phyloP scores from a whole-genome alignment of 2,797 vertebrate species.

The Parotocinclus haroldoi region DNA sequence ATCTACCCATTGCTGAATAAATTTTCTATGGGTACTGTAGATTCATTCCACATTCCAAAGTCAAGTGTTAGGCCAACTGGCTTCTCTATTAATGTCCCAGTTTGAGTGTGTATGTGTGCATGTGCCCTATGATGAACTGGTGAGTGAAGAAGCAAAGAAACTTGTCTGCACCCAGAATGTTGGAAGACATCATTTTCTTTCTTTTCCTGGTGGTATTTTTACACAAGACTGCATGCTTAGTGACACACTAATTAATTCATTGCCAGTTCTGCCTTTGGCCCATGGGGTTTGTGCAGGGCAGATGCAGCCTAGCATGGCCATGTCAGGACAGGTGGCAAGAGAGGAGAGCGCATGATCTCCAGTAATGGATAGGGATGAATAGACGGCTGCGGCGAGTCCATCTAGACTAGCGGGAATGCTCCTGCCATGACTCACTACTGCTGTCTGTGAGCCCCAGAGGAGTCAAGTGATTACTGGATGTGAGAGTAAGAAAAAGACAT shows the following conservation, averaged over 20 bases:
- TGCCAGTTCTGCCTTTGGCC: conserved; percentile 24
- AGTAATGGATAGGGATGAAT: conserved; percentile 47
- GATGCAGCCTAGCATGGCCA: conserved; percentile 35
- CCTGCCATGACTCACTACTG: conserved; percentile 46
- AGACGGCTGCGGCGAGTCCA: conserved; percentile 37
- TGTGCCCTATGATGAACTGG: no score
- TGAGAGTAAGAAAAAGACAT: conserved; percentile 31
- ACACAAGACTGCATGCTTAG: conserved; percentile 41
- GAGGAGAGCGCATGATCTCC: conserved; percentile 40
- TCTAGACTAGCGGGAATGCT: conserved; percentile 46
- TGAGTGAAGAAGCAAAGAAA: neutral
- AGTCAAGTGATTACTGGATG: conserved; percentile 47
- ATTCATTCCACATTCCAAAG: no score
- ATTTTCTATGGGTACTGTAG: no score
- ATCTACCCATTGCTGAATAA: no score
- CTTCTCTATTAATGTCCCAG: no score
- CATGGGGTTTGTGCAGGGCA: conserved; percentile 29
- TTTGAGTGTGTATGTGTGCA: no score
- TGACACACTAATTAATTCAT: conserved; percentile 44
- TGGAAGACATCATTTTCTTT: conserved; percentile 17
- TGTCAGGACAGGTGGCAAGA: conserved; percentile 47
- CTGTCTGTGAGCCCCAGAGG: conserved; percentile 36
- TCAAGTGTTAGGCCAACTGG: no score
- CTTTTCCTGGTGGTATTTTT: conserved; percentile 39
- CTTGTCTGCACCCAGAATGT: neutral